Base-by-base conservation (phyloP, 2,888 invertebrate genomes). In the Sesia bembeciformis region DNA sequence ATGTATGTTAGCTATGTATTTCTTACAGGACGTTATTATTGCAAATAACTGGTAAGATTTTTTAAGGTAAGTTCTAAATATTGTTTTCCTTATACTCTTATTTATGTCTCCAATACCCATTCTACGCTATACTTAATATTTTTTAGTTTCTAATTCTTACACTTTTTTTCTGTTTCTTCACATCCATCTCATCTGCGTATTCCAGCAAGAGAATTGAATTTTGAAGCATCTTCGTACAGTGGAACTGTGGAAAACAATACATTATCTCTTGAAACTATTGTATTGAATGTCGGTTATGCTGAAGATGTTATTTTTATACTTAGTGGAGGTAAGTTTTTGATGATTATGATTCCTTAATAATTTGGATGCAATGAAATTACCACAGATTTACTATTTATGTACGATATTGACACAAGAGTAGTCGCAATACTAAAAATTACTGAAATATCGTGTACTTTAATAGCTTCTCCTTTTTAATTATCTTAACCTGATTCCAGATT, bases 131-230 rank as follows among this genome's bases (percentile, higher is more conserved):
- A 23, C 23, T 23, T 23, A 23, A 23, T 23, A 23, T 23, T 23
- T 23, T 2, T 2, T 23, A 23, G 23, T 23, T 23, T 23, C 23
- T 23, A 23, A 23, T 23, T 23, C 23, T 23, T 23, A 23, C 23
- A 23, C 23, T 23, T 23, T 2, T 23, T 23, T 23, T 23, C 23
- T 23, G 23, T 23, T 23, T 23, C 23, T 23, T 23, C 23, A 23
- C 23, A 2, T 23, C 23, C 23, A 23, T 23, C 23, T 23, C 23
- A 23, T 8, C 23, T 8, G 7, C 23, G 23, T 46, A 54, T 64
- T 70, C 66, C 76, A 84, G 85, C 77, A 52, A 76, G 76, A 65
- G 57, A 66, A 65, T 65, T 85, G 60, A 60, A 60, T 59, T 87
- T 86, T 66, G 73, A 72, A 64, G 66, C 68, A 55, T 57, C 68